Percentiles rank a stretch among this genome's conserved stretches.
phyloP scores from a whole-genome alignment of 2,888 invertebrate species.

The Aporophyla nigra region DNA sequence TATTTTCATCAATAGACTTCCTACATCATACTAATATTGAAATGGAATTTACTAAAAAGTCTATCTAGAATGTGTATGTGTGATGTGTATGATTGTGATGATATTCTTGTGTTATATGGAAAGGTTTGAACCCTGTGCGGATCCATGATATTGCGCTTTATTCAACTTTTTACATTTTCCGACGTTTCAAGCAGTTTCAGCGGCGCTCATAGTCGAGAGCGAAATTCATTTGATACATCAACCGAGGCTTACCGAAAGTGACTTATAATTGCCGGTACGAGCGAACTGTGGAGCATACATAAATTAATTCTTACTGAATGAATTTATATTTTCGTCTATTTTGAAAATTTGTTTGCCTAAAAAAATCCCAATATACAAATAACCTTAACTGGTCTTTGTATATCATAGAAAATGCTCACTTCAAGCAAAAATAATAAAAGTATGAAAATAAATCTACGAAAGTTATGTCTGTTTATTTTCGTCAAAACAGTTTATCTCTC shows the following conservation, averaged over 20 bases:
- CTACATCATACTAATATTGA: too few species aligned
- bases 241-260: constrained; percentile 4
- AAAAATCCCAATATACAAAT: background rate
- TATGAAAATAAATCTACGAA: constrained; percentile 13
- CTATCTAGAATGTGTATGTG: background rate
- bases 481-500: constrained; percentile 32
- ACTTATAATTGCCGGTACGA: constrained; percentile 14
- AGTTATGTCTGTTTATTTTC: constrained; percentile 28
- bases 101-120: background rate
- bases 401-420: background rate
- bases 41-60: background rate
- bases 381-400: background rate
- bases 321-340: background rate
- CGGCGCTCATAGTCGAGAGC: constrained; percentile 4
- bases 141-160: constrained; percentile 48
- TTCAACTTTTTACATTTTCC: constrained; percentile 48
- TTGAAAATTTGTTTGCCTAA: background rate
- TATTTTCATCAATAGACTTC: background rate
- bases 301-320: background rate
- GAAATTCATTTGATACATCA: constrained; percentile 43
- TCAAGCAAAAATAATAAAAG: background rate
- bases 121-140: constrained; percentile 28
- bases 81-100: background rate
- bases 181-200: constrained; percentile 43
- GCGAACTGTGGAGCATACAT: background rate